Evolutionary conservation across 2,113 vertebrate species (phyloP).

Genomic region (Alosa alosa): DNA sequence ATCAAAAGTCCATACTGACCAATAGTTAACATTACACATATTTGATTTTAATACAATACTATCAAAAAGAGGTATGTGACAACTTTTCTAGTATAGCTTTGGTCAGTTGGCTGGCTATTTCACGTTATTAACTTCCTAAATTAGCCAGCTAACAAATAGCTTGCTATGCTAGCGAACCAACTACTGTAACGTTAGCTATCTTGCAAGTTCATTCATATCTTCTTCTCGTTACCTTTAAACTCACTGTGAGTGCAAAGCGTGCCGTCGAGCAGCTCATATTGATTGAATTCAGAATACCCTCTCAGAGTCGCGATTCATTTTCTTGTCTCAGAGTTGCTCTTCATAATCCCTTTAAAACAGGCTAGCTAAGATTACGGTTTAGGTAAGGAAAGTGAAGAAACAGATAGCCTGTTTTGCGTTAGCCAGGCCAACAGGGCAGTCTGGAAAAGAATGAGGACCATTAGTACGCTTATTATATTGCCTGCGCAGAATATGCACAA

Average conservation of each 20-base stretch:
- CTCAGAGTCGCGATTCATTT: neutral
- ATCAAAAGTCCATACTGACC: neutral
- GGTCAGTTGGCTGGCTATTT: neutral
- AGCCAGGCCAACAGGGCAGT: neutral
- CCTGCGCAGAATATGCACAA: neutral
- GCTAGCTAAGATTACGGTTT: neutral
- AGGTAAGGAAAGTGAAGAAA: neutral
- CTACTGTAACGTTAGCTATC: neutral
- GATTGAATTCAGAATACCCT: neutral
- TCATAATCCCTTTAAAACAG: neutral
- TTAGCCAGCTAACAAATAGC: conserved; percentile 7
- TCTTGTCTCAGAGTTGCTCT: neutral
- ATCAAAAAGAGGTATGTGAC: neutral
- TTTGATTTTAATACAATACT: neutral
- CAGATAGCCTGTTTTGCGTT: neutral
- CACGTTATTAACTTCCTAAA: neutral
- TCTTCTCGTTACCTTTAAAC: neutral
- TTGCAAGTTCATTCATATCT: neutral
- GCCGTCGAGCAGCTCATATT: neutral
- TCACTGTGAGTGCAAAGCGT: neutral
- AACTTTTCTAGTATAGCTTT: neutral
- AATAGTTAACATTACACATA: neutral
- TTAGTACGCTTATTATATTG: neutral
- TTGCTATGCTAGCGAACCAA: neutral
- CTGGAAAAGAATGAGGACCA: neutral